phyloP scores from a whole-genome alignment of 2,888 invertebrate genomes.

The Drosophila kanekoi region DNA sequence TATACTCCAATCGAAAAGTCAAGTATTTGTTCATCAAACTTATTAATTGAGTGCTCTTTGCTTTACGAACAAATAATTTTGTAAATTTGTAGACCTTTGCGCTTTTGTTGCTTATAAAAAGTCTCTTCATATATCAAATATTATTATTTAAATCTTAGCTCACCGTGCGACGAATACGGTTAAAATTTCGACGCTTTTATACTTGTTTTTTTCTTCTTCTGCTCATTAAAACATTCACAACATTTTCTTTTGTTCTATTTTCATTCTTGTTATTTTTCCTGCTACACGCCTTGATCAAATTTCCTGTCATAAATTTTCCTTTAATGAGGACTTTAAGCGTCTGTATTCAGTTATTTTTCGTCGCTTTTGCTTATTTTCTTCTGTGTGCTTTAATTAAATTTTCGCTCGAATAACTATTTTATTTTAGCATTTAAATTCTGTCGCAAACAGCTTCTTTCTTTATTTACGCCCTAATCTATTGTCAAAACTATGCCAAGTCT shows the following conservation, averaged over 20 bases:
- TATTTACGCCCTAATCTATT: conserved; percentile 17
- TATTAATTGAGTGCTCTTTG: conserved; percentile 3
- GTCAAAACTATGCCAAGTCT: conserved; percentile 49
- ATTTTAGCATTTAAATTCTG: conserved; percentile 7
- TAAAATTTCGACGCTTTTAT: too few species aligned
- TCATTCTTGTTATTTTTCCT: too few species aligned
- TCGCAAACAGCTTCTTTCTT: neutral
- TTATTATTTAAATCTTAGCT: too few species aligned
- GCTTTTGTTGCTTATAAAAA: neutral
- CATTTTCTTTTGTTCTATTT: too few species aligned
- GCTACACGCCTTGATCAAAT: too few species aligned
- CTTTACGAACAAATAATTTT: neutral
- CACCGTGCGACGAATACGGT: too few species aligned
- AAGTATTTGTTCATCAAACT: conserved; percentile 8
- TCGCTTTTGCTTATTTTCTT: neutral
- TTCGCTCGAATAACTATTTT: neutral
- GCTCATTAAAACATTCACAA: too few species aligned
- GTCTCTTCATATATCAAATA: neutral
- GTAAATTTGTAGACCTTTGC: neutral
- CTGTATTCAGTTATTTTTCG: neutral
- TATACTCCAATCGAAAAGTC: conserved; percentile 19
- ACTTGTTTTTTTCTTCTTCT: too few species aligned
- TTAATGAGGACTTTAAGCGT: too few species aligned
- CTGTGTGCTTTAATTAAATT: neutral
- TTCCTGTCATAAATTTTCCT: too few species aligned